These are phyloP conservation scores for Macrochelys suwanniensis DNA, from an alignment of 2,797 vertebrate genomes.

Conservation along the genomic window DNA sequence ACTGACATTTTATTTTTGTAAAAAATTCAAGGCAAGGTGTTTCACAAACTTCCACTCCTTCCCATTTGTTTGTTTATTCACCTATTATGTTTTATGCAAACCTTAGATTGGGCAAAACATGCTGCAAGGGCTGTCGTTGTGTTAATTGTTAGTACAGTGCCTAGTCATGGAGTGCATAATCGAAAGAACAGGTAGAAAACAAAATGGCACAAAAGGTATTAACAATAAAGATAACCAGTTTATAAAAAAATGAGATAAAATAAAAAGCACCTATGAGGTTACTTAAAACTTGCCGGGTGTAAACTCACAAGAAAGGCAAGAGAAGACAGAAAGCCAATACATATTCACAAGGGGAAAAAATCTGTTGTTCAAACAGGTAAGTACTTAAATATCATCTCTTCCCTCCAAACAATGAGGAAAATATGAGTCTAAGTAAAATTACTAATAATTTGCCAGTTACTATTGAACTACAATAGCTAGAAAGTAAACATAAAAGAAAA, in stretches of 20 bases:
- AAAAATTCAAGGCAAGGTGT: not conserved
- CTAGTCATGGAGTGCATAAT: not conserved
- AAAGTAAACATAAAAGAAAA: slow-evolving; percentile 8
- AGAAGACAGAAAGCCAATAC: not conserved
- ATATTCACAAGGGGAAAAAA: not conserved
- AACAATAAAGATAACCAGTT: slow-evolving; percentile 37
- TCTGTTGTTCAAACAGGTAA: not conserved
- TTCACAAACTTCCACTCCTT: not conserved
- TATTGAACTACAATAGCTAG: slow-evolving; percentile 14
- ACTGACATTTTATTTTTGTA: slow-evolving; percentile 54
- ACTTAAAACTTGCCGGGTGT: not conserved
- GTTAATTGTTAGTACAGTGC: not conserved
- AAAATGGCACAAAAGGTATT: slow-evolving; percentile 1
- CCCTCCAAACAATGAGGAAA: slow-evolving; percentile 6
- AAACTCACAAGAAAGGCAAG: not conserved
- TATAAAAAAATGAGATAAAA: not conserved
- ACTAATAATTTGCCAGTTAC: not conserved
- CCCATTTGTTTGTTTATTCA: slow-evolving; percentile 40
- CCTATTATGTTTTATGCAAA: slow-evolving; percentile 50
- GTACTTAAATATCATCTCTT: slow-evolving; percentile 39
- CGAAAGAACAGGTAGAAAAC: slow-evolving; percentile 37
- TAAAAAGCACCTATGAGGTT: slow-evolving; percentile 11
- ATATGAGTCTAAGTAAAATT: slow-evolving; percentile 14
- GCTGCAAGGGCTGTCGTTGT: slow-evolving; percentile 51
- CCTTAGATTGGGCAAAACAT: slow-evolving; percentile 13